These are phyloP conservation scores for Mellilla xanthometata DNA, from an alignment of 2,888 invertebrate genomes.

Conservation along the genomic window DNA sequence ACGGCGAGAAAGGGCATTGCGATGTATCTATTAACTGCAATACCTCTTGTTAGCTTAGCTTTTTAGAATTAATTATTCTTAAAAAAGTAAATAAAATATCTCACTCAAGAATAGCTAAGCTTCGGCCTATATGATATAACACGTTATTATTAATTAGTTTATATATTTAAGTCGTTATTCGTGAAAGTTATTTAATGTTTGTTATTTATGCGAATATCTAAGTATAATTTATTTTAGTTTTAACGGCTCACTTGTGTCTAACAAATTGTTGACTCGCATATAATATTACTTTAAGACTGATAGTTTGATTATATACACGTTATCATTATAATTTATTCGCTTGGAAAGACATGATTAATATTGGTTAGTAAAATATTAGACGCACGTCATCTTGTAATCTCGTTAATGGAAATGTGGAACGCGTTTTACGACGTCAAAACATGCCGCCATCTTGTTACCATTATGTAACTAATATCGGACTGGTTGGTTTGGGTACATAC, in stretches of 20 bases:
- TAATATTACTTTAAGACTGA: conserved; percentile 65
- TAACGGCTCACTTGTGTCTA: conserved; percentile 40
- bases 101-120: background rate
- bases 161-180: background rate
- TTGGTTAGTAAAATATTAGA: no score
- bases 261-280: conserved; percentile 22
- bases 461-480: no score
- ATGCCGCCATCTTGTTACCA: no score
- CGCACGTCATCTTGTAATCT: no score
- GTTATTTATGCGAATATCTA: conserved; percentile 3
- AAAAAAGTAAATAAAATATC: background rate
- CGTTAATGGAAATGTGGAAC: no score
- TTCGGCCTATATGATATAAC: background rate
- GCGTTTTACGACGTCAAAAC: no score
- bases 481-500: no score
- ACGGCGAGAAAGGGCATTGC: no score
- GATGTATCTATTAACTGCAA: no score
- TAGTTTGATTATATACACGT: conserved; percentile 44
- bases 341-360: conserved; percentile 37
- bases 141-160: background rate
- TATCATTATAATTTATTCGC: conserved; percentile 49
- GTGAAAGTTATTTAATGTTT: background rate
- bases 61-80: background rate
- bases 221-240: conserved; percentile 12
- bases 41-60: background rate